These are phyloP conservation scores for Dipodomys merriami DNA, from an alignment of 2,113 vertebrate species.

Conservation along the genomic window DNA sequence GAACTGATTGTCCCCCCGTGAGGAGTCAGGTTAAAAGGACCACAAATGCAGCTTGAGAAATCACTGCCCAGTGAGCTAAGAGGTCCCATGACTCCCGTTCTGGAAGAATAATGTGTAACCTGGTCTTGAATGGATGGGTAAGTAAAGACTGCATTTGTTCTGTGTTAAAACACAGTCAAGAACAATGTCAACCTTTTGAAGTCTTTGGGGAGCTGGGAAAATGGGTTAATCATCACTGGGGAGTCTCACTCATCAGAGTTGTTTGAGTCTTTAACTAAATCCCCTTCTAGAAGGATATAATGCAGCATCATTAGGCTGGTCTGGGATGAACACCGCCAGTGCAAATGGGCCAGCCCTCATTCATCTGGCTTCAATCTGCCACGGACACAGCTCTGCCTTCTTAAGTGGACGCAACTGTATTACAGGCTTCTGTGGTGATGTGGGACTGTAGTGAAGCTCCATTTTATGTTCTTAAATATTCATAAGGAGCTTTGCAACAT, in stretches of 20 bases:
- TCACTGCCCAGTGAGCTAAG: background rate
- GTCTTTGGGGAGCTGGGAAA: background rate
- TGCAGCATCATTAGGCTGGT: slow-evolving; percentile 67
- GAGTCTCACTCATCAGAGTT: slow-evolving; percentile 13
- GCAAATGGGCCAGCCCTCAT: slow-evolving; percentile 81
- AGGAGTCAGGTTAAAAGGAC: background rate
- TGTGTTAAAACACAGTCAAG: background rate
- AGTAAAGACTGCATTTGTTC: background rate
- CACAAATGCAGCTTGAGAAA: slow-evolving; percentile 1
- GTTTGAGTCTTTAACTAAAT: slow-evolving; percentile 68
- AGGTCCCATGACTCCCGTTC: background rate
- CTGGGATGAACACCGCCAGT: slow-evolving; percentile 58
- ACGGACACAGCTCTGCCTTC: slow-evolving; percentile 85
- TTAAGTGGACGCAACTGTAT: slow-evolving; percentile 89
- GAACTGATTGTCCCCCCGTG: background rate
- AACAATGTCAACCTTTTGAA: background rate
- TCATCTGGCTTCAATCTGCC: slow-evolving; percentile 88
- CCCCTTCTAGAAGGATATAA: slow-evolving; percentile 23
- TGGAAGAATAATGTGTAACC: background rate
- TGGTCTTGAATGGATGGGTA: background rate
- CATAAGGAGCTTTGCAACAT: slow-evolving; percentile 99
- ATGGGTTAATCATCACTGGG: background rate
- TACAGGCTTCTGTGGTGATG: slow-evolving; percentile 87
- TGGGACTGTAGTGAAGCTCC: slow-evolving; percentile 87
- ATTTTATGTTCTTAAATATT: slow-evolving; percentile 99